Evolutionary conservation across 2,888 invertebrate species (phyloP).

Genomic region (Megaustenia siamemsis): DNA sequence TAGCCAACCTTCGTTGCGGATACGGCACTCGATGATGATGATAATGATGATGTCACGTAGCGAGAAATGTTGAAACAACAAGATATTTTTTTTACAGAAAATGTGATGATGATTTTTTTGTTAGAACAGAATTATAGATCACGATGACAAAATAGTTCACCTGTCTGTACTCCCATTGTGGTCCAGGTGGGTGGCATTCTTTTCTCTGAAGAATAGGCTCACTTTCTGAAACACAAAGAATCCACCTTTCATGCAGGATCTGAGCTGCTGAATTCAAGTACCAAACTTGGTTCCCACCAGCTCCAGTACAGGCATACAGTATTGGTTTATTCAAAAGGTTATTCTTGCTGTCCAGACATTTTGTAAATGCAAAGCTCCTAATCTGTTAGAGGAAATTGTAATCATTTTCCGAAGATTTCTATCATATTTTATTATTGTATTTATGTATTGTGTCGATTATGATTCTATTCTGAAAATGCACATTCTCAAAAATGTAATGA

Average conservation of each 20-base stretch:
- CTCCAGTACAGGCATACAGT: not conserved
- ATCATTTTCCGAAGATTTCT: no score
- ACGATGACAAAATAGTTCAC: not conserved
- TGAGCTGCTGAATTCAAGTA: not conserved
- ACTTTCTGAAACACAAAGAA: not conserved
- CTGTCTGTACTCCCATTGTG: conserved; percentile 3
- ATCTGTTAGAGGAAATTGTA: conserved; percentile 40
- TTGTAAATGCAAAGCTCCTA: not conserved
- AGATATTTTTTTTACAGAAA: no score
- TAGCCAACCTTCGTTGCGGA: no score
- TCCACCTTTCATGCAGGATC: not conserved
- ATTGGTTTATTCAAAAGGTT: not conserved
- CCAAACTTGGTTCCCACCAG: conserved; percentile 44
- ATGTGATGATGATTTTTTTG: no score
- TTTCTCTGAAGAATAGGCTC: not conserved
- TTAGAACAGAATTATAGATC: no score
- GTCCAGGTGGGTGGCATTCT: not conserved
- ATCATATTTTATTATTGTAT: no score
- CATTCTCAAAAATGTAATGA: no score
- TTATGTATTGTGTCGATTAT: no score
- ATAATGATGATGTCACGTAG: no score
- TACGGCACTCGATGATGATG: no score
- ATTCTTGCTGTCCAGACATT: conserved; percentile 43
- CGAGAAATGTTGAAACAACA: no score
- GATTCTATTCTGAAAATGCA: no score